Evolutionary conservation across 2,888 invertebrate species (phyloP).

Genomic region (Sphinx pinastri): DNA sequence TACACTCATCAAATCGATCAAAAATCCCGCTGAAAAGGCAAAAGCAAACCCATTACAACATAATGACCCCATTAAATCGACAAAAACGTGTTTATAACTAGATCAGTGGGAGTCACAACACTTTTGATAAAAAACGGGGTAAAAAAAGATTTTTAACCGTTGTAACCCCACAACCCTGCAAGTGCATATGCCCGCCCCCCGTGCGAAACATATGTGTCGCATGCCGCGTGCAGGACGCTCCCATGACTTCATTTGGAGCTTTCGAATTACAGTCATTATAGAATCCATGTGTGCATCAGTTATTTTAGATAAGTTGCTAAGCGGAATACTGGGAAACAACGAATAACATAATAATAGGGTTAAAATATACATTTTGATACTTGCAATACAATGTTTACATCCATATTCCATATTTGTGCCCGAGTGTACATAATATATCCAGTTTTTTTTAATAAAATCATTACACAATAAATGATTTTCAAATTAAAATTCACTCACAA

Average conservation of each 20-base stretch:
- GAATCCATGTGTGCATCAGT: slow-evolving; percentile 24
- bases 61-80: slow-evolving; percentile 4
- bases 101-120: slow-evolving; percentile 14
- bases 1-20: background rate
- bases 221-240: slow-evolving; percentile 56
- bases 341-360: background rate
- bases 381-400: no score
- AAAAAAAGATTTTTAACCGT: background rate
- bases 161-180: slow-evolving; percentile 45
- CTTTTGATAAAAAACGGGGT: slow-evolving; percentile 15
- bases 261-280: slow-evolving; percentile 23
- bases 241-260: slow-evolving; percentile 37
- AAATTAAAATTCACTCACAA: no score
- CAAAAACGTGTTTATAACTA: slow-evolving; percentile 12
- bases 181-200: slow-evolving; percentile 70
- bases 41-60: background rate
- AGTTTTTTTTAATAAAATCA: no score
- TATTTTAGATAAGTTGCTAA: slow-evolving; percentile 23
- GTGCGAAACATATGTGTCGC: slow-evolving; percentile 67
- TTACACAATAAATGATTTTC: no score
- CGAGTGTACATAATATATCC: no score
- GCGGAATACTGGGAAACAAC: background rate
- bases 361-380: no score
- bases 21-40: no score
- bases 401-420: no score